Percentiles rank a stretch among this genome's conserved stretches.
phyloP scores from a whole-genome alignment of 2,888 invertebrate species.

The Cheilosia impressa region DNA sequence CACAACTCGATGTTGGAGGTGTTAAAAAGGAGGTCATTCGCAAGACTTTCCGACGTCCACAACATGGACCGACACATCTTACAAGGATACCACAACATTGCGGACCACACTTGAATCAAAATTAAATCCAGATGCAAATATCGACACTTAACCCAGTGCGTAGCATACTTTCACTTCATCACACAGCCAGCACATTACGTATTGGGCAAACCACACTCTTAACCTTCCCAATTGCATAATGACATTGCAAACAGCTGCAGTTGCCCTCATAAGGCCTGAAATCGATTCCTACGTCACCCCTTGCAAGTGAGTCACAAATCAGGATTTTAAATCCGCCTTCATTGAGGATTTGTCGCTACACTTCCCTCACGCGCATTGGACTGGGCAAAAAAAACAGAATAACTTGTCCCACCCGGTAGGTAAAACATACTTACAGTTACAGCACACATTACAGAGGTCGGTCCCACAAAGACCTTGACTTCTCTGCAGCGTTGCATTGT shows the following conservation, averaged over 20 bases:
- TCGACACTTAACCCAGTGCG: neutral
- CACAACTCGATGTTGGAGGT: too few species aligned
- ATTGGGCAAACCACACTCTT: neutral
- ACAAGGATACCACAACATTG: too few species aligned
- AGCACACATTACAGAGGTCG: slow-evolving; percentile 66
- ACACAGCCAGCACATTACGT: neutral
- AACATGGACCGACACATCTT: too few species aligned
- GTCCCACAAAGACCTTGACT: slow-evolving; percentile 68
- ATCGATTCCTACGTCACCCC: neutral
- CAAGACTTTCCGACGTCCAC: too few species aligned
- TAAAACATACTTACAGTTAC: neutral
- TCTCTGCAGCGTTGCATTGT: slow-evolving; percentile 35
- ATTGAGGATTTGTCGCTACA: slow-evolving; percentile 1
- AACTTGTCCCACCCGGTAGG: slow-evolving; percentile 15
- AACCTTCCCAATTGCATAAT: slow-evolving; percentile 17
- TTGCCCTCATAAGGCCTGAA: neutral
- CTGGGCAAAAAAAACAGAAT: neutral
- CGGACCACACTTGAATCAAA: too few species aligned
- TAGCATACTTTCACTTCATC: slow-evolving; percentile 6
- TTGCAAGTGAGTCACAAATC: slow-evolving; percentile 28
- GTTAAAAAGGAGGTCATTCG: too few species aligned
- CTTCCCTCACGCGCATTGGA: neutral
- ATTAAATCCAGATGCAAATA: too few species aligned
- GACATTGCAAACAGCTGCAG: neutral
- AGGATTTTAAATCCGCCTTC: slow-evolving; percentile 49